Percentiles rank a stretch among this genome's conserved stretches.
phyloP scores from a whole-genome alignment of 2,888 invertebrate species.

The Eilema caniola region DNA sequence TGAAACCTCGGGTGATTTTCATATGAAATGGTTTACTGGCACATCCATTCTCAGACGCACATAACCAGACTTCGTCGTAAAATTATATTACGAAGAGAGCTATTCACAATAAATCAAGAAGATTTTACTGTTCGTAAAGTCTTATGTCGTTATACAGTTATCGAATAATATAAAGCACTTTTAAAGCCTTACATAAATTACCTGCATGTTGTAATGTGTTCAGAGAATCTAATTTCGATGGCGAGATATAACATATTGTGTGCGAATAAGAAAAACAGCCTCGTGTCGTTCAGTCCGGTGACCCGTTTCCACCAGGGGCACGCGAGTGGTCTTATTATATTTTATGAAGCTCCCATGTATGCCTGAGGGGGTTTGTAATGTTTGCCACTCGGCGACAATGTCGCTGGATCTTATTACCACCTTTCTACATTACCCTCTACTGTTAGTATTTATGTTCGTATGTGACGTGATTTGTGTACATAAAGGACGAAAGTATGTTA shows the following conservation, averaged over 20 bases:
- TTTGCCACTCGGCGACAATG: conserved; percentile 69
- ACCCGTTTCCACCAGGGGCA: conserved; percentile 68
- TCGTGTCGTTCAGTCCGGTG: conserved; percentile 51
- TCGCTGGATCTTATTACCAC: conserved; percentile 74
- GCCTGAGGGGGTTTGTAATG: conserved; percentile 72
- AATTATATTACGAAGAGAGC: conserved; percentile 33
- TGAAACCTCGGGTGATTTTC: conserved; percentile 62
- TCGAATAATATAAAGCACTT: conserved; percentile 17
- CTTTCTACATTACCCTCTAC: conserved; percentile 61
- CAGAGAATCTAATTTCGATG: conserved; percentile 27
- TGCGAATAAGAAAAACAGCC: conserved; percentile 34
- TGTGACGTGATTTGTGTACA: conserved; percentile 42
- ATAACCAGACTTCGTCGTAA: conserved; percentile 33
- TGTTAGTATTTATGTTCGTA: conserved; percentile 64
- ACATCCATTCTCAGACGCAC: conserved; percentile 30
- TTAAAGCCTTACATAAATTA: not conserved
- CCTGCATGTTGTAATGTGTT: not conserved
- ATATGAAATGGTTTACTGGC: conserved; percentile 55
- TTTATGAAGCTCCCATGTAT: conserved; percentile 77
- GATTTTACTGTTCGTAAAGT: conserved; percentile 38
- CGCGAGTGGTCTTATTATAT: conserved; percentile 80
- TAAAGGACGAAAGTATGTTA: conserved; percentile 38
- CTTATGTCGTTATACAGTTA: conserved; percentile 36
- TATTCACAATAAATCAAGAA: conserved; percentile 34
- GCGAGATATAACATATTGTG: conserved; percentile 6